Evolutionary conservation across 2,888 invertebrate genomes (phyloP).

Genomic region (Clostera curtula): DNA sequence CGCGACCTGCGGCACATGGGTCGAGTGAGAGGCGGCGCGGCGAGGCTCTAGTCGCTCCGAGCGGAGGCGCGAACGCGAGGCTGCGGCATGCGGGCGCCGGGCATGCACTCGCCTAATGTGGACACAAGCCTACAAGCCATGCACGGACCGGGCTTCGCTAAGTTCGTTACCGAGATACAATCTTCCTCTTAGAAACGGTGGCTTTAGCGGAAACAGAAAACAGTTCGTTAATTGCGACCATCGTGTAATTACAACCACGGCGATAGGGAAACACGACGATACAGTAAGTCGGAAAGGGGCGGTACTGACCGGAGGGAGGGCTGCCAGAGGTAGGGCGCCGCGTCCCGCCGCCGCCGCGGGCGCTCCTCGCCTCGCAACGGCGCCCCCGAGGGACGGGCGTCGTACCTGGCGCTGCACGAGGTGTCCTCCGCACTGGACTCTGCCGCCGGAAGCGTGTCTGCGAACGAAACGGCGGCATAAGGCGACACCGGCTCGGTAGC

Average conservation of each 20-base stretch:
- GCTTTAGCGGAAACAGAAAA: constrained; percentile 49
- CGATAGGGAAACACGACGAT: too few species aligned
- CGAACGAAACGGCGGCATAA: not conserved
- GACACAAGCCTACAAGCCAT: not conserved
- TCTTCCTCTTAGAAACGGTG: constrained; percentile 58
- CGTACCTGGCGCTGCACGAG: constrained; percentile 25
- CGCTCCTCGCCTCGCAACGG: constrained; percentile 10
- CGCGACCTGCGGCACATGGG: too few species aligned
- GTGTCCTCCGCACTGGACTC: constrained; percentile 49
- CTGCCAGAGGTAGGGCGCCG: constrained; percentile 17
- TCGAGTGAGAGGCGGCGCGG: not conserved
- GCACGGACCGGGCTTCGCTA: constrained; percentile 13
- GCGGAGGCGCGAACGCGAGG: not conserved
- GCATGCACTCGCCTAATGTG: not conserved
- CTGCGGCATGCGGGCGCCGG: not conserved
- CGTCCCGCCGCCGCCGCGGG: constrained; percentile 6
- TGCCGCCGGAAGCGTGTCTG: constrained; percentile 39
- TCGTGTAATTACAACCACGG: not conserved
- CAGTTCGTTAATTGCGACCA: constrained; percentile 15
- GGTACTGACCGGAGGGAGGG: constrained; percentile 34
- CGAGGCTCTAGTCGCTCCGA: not conserved
- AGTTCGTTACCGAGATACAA: constrained; percentile 37
- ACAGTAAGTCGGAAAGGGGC: not conserved
- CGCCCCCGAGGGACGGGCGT: constrained; percentile 3
- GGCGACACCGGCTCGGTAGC: not conserved